Evolutionary conservation across 2,113 vertebrate species (phyloP).

Genomic region (Paramormyrops kingsleyae): DNA sequence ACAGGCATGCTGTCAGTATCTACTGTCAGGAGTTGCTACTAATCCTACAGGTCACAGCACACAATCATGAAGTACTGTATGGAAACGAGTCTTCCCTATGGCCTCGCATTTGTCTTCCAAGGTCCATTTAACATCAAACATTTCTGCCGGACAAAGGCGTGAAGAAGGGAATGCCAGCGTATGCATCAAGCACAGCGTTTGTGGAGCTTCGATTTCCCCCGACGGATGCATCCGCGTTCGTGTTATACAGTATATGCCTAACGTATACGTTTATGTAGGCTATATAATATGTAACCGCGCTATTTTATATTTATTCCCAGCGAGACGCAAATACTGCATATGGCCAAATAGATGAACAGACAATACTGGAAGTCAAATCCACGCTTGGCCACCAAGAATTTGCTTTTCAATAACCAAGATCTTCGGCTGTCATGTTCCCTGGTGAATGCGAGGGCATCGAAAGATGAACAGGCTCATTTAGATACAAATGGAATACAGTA

Average conservation of each 20-base stretch:
- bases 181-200: neutral
- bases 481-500: neutral
- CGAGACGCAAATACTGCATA: neutral
- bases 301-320: neutral
- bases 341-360: neutral
- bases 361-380: neutral
- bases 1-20: neutral
- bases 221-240: neutral
- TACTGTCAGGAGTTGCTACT: neutral
- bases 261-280: neutral
- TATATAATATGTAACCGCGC: neutral
- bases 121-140: neutral
- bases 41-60: constrained; percentile 3
- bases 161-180: neutral
- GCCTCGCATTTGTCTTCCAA: neutral
- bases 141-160: neutral
- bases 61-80: neutral
- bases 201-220: neutral
- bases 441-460: neutral
- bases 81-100: neutral
- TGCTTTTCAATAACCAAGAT: neutral
- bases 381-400: neutral
- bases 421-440: neutral
- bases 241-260: neutral
- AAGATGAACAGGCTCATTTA: neutral